A percentile compares a stretch with the other conserved stretches of the same genome.
These are phyloP conservation scores for Cosmia trapezina DNA, from an alignment of 2,888 invertebrate genomes.

Conservation along the genomic window DNA sequence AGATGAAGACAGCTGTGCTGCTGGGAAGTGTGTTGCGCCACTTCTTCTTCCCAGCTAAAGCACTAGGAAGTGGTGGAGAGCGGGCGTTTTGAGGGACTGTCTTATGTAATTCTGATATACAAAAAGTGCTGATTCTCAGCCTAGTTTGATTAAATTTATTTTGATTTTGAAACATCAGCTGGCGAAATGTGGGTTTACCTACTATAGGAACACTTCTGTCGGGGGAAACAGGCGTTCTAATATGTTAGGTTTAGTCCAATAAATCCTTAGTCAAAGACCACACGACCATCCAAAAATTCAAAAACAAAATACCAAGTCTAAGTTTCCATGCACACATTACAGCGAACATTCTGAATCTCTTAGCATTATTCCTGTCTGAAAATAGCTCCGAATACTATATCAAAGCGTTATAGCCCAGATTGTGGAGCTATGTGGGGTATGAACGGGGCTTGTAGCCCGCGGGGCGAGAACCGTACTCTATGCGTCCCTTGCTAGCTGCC, in stretches of 20 bases:
- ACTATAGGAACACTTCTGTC: not conserved
- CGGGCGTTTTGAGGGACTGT: not conserved
- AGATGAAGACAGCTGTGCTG: not conserved
- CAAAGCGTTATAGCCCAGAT: slow-evolving; percentile 56
- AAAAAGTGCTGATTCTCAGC: not conserved
- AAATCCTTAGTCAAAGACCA: not conserved
- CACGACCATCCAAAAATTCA: not conserved
- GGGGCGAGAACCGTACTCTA: slow-evolving; percentile 68
- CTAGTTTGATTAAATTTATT: not conserved
- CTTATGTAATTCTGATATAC: not conserved
- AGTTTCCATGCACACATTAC: slow-evolving; percentile 26
- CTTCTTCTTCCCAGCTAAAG: not conserved
- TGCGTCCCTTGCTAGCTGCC: slow-evolving; percentile 63
- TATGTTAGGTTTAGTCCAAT: too few relatives aligned
- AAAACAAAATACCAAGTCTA: slow-evolving; percentile 24
- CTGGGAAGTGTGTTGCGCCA: not conserved
- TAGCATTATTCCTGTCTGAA: slow-evolving; percentile 48
- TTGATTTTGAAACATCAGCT: not conserved
- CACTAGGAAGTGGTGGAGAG: not conserved
- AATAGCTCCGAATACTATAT: slow-evolving; percentile 52
- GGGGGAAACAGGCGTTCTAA: not conserved
- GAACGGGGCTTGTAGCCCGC: slow-evolving; percentile 60
- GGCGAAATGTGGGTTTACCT: not conserved
- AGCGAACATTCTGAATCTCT: slow-evolving; percentile 34
- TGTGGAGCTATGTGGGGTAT: slow-evolving; percentile 50